These are phyloP conservation scores for Diaphora mendica DNA, from an alignment of 2,888 invertebrate species.

Conservation along the genomic window DNA sequence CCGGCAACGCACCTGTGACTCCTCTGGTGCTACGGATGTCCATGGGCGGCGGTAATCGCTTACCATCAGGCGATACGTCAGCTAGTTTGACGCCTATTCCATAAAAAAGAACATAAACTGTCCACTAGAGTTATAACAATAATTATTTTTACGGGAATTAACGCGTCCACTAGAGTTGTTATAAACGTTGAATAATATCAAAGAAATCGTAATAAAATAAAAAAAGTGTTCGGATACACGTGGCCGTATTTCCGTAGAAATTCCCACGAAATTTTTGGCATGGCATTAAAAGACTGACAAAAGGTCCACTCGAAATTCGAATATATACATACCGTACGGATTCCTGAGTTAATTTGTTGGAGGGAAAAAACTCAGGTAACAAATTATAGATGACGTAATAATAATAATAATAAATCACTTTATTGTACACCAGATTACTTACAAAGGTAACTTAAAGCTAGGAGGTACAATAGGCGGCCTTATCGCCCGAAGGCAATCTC, in stretches of 20 bases:
- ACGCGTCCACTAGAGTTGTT: constrained; percentile 1
- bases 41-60: no score
- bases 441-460: no score
- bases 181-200: constrained; percentile 13
- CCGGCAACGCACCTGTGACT: no score
- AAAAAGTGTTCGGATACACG: constrained; percentile 35
- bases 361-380: constrained; percentile 53
- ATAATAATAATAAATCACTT: no score
- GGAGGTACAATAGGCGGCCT: no score
- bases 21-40: no score
- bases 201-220: constrained; percentile 16
- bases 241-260: constrained; percentile 41
- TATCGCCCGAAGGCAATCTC: no score
- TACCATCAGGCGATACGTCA: no score
- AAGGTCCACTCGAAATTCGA: constrained; percentile 38
- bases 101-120: not conserved
- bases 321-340: constrained; percentile 34
- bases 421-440: no score
- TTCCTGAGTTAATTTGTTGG: constrained; percentile 29
- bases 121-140: constrained; percentile 4
- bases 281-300: constrained; percentile 39
- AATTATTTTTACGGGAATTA: no score
- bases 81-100: no score
- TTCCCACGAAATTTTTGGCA: constrained; percentile 56
- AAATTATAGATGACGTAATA: constrained; percentile 23